These are phyloP conservation scores for Otis tarda DNA, from an alignment of 2,113 vertebrate species.

Conservation along the genomic window DNA sequence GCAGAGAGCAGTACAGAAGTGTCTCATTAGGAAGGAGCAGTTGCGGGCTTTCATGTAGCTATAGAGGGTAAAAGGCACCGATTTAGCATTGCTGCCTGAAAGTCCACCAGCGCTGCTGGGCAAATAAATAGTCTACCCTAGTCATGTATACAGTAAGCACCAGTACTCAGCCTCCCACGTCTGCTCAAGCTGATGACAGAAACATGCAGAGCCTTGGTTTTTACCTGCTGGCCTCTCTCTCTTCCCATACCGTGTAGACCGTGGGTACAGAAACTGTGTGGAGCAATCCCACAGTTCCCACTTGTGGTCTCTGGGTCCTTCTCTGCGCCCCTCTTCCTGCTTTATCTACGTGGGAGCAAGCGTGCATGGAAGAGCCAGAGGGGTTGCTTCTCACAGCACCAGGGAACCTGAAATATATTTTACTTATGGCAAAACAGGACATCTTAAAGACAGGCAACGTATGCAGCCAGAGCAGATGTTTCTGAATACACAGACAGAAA, in stretches of 20 bases:
- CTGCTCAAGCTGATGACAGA: not conserved
- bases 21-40: slow-evolving; percentile 12
- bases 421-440: not conserved
- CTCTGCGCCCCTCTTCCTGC: not conserved
- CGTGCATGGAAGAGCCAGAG: not conserved
- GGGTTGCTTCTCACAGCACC: not conserved
- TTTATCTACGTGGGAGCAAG: not conserved
- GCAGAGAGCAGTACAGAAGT: slow-evolving; percentile 21
- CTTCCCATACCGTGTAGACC: not conserved
- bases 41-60: not conserved
- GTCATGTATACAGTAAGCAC: not conserved
- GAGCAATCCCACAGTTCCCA: not conserved
- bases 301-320: not conserved
- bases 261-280: not conserved
- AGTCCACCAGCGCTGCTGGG: not conserved
- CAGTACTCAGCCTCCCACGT: not conserved
- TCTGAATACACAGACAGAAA: not conserved
- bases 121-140: not conserved
- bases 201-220: not conserved
- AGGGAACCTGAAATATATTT: not conserved
- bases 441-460: not conserved
- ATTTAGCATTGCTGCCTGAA: not conserved
- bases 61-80: not conserved
- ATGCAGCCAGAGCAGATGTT: not conserved
- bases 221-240: not conserved